A percentile compares a stretch with the other conserved stretches of the same genome.
These are phyloP conservation scores for Manis crassicaudata DNA, from an alignment of 2,797 vertebrate genomes.

Conservation along the genomic window DNA sequence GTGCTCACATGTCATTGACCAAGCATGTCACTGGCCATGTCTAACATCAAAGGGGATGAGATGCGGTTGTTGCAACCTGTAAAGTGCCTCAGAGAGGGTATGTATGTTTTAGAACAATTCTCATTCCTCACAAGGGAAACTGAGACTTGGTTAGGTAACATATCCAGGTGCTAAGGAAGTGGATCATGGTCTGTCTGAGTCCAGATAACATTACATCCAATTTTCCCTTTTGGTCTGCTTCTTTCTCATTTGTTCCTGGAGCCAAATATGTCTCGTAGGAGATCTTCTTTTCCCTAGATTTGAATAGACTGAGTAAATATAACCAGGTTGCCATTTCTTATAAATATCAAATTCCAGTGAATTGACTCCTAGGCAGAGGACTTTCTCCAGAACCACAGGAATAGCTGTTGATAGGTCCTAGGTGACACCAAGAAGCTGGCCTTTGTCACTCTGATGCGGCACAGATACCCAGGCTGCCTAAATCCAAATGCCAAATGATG, in stretches of 20 bases:
- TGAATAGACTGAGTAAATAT: neutral
- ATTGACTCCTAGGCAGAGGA: neutral
- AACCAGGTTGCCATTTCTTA: neutral
- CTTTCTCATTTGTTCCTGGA: neutral
- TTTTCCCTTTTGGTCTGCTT: neutral
- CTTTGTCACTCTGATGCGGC: neutral
- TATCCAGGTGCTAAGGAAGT: neutral
- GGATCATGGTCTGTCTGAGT: neutral
- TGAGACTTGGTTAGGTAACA: neutral
- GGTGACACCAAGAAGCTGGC: neutral
- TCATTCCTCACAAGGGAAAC: neutral
- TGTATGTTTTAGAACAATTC: neutral
- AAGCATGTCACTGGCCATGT: neutral
- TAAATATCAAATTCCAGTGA: constrained; percentile 24
- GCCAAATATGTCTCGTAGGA: neutral
- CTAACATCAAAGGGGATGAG: neutral
- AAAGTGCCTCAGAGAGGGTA: neutral
- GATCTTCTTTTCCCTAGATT: constrained; percentile 17
- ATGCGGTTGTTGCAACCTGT: neutral
- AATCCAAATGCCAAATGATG: neutral
- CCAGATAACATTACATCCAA: too few relatives aligned
- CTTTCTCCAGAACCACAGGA: neutral
- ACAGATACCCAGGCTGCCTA: neutral
- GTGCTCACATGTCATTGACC: neutral
- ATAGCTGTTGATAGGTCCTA: neutral